Base-by-base conservation (phyloP, 2,797 vertebrate species). In the Cuculus canorus region DNA sequence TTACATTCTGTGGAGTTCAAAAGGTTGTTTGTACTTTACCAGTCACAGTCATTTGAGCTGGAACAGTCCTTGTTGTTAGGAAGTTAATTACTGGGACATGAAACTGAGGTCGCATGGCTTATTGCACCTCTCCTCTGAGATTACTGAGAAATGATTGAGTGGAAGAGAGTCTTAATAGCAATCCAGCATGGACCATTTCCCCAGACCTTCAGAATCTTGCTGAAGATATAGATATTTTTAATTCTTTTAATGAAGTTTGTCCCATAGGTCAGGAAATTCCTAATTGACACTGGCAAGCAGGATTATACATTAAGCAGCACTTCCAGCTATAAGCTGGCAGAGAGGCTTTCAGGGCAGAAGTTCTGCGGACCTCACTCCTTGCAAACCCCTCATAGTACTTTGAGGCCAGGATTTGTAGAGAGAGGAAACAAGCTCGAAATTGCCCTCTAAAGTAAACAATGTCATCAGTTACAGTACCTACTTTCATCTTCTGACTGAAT, bases 201-300 rank as follows among this genome's bases (percentile, higher is more conserved):
- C 52, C 64, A 89, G 75, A 80, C 60, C 25, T 92, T 80, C 63
- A 7, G 28, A 82, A 79, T 90, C 63, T 54, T 79, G 41, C 60
- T 60, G 35, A 86, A 88, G 65, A 81, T 87, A 87, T 57, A 48
- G 47, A 13, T 73, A 16, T 35, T 82, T 92, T 79, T 61, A 68
- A 70, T 94, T 80, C 64, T 79, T 71, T 53, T 84, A 86, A 95
- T 15, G 47, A 63, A 73, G 33, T 18, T 89, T 39, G 30, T 73
- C 61, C 61, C 72, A 59, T 72, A 90, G 94, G 88, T 77, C 81
- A 84, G 60, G 39, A 77, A 85, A 91, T 89, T 82, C 84, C 71
- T 93, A 79, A 85, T 5, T 91, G 91, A 32, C 45, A 35, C 53
- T 61, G 47, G 39, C 65, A 61, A 76, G 63, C 2, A 52, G 82